These are phyloP conservation scores for Xylophagus ater DNA, from an alignment of 2,888 invertebrate genomes.

Conservation along the genomic window DNA sequence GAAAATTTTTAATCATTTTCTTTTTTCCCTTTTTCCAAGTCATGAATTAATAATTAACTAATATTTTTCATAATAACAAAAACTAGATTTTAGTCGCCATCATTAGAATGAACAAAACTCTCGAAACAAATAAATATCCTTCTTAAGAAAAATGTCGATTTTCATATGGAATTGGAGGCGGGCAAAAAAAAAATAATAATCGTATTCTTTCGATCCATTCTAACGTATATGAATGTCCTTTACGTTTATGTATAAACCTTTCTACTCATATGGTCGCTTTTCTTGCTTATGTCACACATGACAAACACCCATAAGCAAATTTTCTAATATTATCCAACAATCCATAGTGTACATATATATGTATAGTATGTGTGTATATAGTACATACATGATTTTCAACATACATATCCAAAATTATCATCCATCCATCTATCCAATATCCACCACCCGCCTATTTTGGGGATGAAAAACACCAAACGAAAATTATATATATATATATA, in stretches of 20 bases:
- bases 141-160: too few relatives aligned
- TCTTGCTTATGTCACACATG: slow-evolving; percentile 3
- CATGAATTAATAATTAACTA: too few relatives aligned
- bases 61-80: too few relatives aligned
- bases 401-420: not conserved
- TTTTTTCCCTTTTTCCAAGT: too few relatives aligned
- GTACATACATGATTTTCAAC: not conserved
- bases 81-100: too few relatives aligned
- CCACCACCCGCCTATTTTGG: not conserved
- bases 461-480: too few relatives aligned
- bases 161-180: too few relatives aligned
- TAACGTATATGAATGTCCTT: not conserved
- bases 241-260: slow-evolving; percentile 2
- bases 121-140: too few relatives aligned
- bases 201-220: not conserved
- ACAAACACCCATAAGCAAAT: not conserved
- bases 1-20: too few relatives aligned
- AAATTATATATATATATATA: too few relatives aligned
- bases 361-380: not conserved
- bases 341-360: not conserved
- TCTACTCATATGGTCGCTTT: slow-evolving; percentile 10
- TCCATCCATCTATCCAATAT: not conserved
- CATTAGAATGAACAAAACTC: too few relatives aligned
- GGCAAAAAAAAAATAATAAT: too few relatives aligned
- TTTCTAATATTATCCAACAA: not conserved